These are phyloP conservation scores for Tachysurus vachellii DNA, from an alignment of 2,113 vertebrate genomes.

Conservation along the genomic window DNA sequence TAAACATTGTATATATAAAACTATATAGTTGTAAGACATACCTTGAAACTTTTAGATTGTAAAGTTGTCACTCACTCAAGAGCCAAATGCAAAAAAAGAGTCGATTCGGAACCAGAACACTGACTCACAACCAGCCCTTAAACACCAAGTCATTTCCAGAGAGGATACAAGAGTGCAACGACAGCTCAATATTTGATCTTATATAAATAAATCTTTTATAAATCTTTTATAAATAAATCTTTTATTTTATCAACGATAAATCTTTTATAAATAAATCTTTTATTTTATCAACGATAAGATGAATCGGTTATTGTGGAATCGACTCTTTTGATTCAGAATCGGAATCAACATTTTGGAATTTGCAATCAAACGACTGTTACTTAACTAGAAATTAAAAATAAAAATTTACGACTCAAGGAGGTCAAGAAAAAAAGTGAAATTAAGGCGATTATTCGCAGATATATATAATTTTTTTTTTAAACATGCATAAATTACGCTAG, in stretches of 20 bases:
- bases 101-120: background rate
- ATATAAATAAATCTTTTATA: no score
- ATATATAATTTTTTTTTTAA: background rate
- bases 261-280: background rate
- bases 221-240: no score
- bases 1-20: background rate
- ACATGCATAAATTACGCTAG: background rate
- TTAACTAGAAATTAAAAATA: background rate
- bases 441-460: background rate
- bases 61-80: background rate
- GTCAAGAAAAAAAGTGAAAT: background rate
- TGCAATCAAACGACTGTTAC: background rate
- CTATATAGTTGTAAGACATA: background rate
- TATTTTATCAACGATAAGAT: background rate
- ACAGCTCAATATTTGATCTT: no score
- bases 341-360: background rate
- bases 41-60: background rate
- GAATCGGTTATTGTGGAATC: background rate
- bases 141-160: background rate
- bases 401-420: background rate
- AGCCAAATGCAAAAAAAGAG: background rate
- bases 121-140: background rate
- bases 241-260: background rate
- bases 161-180: background rate
- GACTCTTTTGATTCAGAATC: background rate